Evolutionary conservation across 2,113 vertebrate genomes (phyloP), one percentile per base, ranked within the genome.

Genomic region (Anarrhichthys ocellatus): DNA sequence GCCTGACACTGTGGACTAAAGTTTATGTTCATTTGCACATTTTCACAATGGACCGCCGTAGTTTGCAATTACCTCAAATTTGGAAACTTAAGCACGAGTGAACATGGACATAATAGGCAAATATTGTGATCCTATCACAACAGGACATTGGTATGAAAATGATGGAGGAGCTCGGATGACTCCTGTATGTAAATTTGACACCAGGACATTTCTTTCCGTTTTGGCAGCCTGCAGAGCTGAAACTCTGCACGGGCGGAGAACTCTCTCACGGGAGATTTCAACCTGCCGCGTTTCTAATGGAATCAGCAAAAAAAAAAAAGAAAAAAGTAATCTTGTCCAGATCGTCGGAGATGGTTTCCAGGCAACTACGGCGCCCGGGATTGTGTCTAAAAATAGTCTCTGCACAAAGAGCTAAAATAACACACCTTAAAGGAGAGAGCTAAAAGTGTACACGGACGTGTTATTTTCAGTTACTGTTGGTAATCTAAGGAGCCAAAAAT

Each of bases 381-480:
- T 83, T 63, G 80, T 0, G 62, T 87, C 88, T 93, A 92, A 89
- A 91, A 90, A 94, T 93, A 93, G 87, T 52, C 50, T 61, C 61
- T 72, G 89, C 56, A 80, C 64, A 56, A 71, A 56, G 76, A 76
- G 78, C 80, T 65, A 83, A 88, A 88, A 91, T 79, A 87, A 65
- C 72, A 67, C 78, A 72, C 15, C 75, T 82, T 66, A 61, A 80
- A 81, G 72, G 78, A 59, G 9, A 10, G 54, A 78, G 56, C 84
- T 85, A 83, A 88, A 90, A 85, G 4, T 67, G 71, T 72, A 14
- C 69, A 48, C 24, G 61, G n/a, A 59, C 48, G 73, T 59, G 81
- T 76, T 88, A 90, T 85, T 91, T 91, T 82, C 36, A 73, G 82
- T 58, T 63, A 15, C 40, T 24, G 32, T 44, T 34, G 36, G 13